Percentiles rank a stretch among this genome's conserved stretches.
phyloP scores from a whole-genome alignment of 2,797 vertebrate genomes.

The Lepus townsendii region DNA sequence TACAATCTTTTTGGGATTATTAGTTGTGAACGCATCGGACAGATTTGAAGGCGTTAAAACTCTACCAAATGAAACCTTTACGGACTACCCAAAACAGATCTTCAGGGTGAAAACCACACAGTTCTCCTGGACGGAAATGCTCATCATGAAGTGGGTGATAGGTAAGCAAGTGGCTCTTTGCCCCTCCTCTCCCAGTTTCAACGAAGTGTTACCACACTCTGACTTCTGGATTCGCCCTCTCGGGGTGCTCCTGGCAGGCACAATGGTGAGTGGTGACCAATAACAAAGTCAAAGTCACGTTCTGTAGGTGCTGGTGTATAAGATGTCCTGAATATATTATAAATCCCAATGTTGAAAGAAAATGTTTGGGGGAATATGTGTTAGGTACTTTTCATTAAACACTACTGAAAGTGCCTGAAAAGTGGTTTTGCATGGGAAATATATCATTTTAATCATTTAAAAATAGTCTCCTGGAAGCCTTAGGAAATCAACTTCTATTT shows the following conservation, averaged over 20 bases:
- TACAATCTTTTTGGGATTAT: conserved; percentile 96
- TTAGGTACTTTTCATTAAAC: background rate
- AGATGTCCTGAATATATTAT: background rate
- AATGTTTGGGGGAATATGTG: background rate
- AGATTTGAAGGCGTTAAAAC: conserved; percentile 98
- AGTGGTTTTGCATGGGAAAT: background rate
- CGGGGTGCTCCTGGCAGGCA: background rate
- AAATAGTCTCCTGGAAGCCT: background rate
- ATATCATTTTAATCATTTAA: conserved; percentile 22
- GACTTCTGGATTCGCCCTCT: background rate
- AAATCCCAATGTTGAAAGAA: conserved; percentile 18
- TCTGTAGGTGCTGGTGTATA: background rate
- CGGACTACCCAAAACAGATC: conserved; percentile 96
- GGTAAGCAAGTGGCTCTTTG: conserved; percentile 90
- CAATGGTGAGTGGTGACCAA: background rate
- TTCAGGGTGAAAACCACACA: conserved; percentile 98
- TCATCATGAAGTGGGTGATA: conserved; percentile 99
- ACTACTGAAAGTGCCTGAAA: background rate
- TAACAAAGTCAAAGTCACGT: background rate
- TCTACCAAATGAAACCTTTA: conserved; percentile 97
- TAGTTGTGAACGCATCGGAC: conserved; percentile 96
- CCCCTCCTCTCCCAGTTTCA: background rate
- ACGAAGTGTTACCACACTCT: background rate
- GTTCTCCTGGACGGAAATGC: conserved; percentile 98
- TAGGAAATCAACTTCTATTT: conserved; percentile 14